These are phyloP conservation scores for Archegozetes longisetosus DNA, from an alignment of 1,140 invertebrate species.

Conservation along the genomic window DNA sequence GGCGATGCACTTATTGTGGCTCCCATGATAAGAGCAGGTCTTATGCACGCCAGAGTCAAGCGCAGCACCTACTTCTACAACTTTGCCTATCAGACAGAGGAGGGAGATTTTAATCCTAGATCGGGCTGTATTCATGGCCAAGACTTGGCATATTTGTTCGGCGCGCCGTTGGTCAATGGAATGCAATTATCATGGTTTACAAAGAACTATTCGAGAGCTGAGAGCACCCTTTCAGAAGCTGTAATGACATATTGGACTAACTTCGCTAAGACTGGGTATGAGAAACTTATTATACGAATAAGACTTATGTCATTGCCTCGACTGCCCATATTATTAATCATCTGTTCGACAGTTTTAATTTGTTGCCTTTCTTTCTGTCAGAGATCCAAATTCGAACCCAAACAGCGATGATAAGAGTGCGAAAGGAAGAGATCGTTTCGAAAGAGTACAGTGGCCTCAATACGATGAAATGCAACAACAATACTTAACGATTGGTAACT, in stretches of 20 bases:
- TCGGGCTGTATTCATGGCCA: constrained; percentile 70
- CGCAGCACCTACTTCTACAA: constrained; percentile 8
- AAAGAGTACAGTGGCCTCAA: constrained; percentile 51
- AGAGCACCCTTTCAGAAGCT: constrained; percentile 70
- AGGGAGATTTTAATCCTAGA: constrained; percentile 60
- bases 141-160: constrained; percentile 77
- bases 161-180: constrained; percentile 57
- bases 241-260: constrained; percentile 92
- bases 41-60: constrained; percentile 53
- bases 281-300: constrained; percentile 7
- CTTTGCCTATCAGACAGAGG: constrained; percentile 50
- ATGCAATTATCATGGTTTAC: constrained; percentile 52
- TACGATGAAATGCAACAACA: constrained; percentile 76
- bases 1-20: constrained; percentile 85
- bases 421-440: constrained; percentile 34
- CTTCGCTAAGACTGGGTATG: constrained; percentile 88
- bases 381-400: constrained; percentile 10
- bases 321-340: no score
- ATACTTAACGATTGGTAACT: constrained; percentile 61
- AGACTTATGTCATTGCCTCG: no score
- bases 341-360: constrained; percentile 5
- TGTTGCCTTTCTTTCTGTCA: neutral
- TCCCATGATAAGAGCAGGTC: constrained; percentile 73
- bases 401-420: constrained; percentile 27
- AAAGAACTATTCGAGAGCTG: constrained; percentile 76